A percentile compares a stretch with the other conserved stretches of the same genome.
These are phyloP conservation scores for Acyrthosiphon pisum DNA, from an alignment of 1,140 invertebrate species.

Conservation along the genomic window DNA sequence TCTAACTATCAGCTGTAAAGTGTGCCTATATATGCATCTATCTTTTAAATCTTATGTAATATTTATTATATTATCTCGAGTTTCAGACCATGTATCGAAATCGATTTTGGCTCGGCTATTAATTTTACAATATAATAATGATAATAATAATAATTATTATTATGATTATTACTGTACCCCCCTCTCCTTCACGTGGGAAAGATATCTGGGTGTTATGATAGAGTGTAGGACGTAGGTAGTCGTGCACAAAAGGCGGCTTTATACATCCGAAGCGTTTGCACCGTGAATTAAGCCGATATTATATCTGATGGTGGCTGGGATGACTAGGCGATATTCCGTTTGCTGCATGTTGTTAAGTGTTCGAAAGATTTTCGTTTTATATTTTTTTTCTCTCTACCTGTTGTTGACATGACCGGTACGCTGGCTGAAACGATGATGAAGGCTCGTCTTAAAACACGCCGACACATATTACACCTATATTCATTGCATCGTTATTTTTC, in stretches of 20 bases:
- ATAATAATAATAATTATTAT: neutral
- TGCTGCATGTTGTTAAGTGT: conserved; percentile 55
- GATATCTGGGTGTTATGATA: conserved; percentile 30
- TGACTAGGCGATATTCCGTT: conserved; percentile 50
- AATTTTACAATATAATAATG: conserved; percentile 7
- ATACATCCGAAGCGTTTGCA: conserved; percentile 45
- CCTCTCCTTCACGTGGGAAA: neutral
- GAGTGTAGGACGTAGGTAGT: conserved; percentile 10
- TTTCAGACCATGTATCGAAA: neutral
- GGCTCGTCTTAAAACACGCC: conserved; percentile 54
- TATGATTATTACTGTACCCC: neutral
- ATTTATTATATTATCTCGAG: neutral
- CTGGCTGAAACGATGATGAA: conserved; percentile 56
- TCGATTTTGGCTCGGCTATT: conserved; percentile 14
- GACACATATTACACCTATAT: conserved; percentile 56
- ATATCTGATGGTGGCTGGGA: conserved; percentile 56
- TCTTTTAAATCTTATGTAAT: neutral
- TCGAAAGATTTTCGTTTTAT: conserved; percentile 56
- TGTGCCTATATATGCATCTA: neutral
- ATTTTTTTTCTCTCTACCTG: conserved; percentile 55
- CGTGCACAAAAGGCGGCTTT: conserved; percentile 54
- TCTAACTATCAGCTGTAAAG: neutral
- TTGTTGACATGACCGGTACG: conserved; percentile 54
- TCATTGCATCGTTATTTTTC: conserved; percentile 36
- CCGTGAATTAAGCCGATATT: conserved; percentile 56